Conservation (phyloP, 2,797 vertebrate species). For the Sebastiscus albofasciatus region DNA sequence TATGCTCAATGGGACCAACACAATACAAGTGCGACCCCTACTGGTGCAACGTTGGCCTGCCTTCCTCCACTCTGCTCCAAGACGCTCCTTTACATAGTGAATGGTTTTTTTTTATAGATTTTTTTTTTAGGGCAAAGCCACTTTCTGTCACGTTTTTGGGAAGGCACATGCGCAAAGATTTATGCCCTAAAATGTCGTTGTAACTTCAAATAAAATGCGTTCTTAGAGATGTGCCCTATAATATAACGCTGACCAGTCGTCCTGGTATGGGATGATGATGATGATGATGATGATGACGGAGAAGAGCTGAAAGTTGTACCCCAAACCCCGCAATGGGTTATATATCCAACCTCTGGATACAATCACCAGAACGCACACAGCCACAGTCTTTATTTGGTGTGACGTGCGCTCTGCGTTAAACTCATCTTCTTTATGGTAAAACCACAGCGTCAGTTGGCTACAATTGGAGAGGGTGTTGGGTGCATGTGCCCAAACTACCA, state of each 20-base stretch:
- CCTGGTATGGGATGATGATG: conserved; percentile 50
- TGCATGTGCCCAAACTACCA: background rate
- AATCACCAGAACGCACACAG: background rate
- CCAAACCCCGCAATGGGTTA: conserved; percentile 42
- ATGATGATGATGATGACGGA: background rate
- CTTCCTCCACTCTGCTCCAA: conserved; percentile 25
- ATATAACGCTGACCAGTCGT: background rate
- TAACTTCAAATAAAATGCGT: background rate
- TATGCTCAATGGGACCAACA: conserved; percentile 61
- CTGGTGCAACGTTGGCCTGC: conserved; percentile 32
- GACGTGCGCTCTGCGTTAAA: background rate
- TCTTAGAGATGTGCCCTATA: background rate
- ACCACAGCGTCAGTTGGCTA: background rate
- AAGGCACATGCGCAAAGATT: background rate
- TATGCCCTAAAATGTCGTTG: background rate
- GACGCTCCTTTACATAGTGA: conserved; percentile 15
- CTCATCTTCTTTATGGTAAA: background rate
- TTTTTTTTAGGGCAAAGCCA: conserved; percentile 16
- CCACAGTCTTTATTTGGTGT: background rate
- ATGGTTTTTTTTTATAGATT: background rate
- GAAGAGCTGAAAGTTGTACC: conserved; percentile 68
- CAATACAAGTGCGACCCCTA: conserved; percentile 84
- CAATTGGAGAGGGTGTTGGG: background rate
- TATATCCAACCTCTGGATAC: background rate
- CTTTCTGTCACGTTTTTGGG: conserved; percentile 5